phyloP scores from a whole-genome alignment of 2,113 vertebrate genomes.

The Microcebus jonahi region DNA sequence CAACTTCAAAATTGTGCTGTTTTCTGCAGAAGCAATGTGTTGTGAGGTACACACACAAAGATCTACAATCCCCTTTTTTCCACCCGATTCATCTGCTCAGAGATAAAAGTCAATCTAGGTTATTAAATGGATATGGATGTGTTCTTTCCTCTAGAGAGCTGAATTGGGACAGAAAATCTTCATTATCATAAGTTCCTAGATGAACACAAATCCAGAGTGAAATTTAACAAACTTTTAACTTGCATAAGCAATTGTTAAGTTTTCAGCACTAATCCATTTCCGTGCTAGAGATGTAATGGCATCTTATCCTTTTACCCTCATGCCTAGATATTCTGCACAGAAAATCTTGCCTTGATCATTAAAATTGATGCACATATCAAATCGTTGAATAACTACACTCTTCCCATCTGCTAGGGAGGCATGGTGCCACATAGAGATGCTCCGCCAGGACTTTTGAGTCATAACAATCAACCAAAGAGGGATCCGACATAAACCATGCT shows the following conservation, averaged over 20 bases:
- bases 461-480: slow-evolving; percentile 68
- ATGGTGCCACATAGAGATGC: slow-evolving; percentile 46
- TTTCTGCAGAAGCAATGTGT: neutral
- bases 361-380: slow-evolving; percentile 60
- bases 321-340: slow-evolving; percentile 39
- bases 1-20: neutral
- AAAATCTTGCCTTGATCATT: slow-evolving; percentile 66
- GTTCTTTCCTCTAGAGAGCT: slow-evolving; percentile 39
- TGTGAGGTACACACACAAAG: neutral
- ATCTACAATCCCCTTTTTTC: slow-evolving; percentile 32
- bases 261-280: slow-evolving; percentile 66
- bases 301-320: slow-evolving; percentile 68
- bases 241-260: slow-evolving; percentile 54
- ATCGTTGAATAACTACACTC: slow-evolving; percentile 5
- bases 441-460: slow-evolving; percentile 61
- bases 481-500: slow-evolving; percentile 61
- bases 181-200: slow-evolving; percentile 27
- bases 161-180: slow-evolving; percentile 41
- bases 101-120: slow-evolving; percentile 40
- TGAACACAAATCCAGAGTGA: slow-evolving; percentile 60
- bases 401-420: slow-evolving; percentile 70
- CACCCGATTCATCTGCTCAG: slow-evolving; percentile 35
- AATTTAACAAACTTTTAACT: slow-evolving; percentile 59
- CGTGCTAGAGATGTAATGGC: slow-evolving; percentile 38
- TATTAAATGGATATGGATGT: slow-evolving; percentile 61